Conservation (phyloP, 2,797 vertebrate species). For the Manis pentadactyla region DNA sequence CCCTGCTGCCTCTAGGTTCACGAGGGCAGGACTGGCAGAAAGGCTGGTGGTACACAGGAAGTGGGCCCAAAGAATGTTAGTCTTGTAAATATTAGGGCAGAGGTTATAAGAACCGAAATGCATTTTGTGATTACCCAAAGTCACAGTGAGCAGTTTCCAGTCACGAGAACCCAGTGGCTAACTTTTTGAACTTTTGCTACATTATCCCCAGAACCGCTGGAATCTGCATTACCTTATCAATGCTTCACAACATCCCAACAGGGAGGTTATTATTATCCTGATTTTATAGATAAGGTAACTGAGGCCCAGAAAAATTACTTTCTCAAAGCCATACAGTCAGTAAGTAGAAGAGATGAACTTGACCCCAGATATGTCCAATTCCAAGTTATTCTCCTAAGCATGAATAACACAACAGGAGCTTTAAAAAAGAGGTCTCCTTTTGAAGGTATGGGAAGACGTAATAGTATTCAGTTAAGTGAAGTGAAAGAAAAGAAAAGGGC, state of each 20-base stretch:
- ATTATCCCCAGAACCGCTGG: neutral
- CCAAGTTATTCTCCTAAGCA: neutral
- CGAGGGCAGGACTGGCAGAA: neutral
- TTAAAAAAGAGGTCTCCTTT: neutral
- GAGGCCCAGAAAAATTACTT: conserved; percentile 16
- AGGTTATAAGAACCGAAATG: conserved; percentile 29
- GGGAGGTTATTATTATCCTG: neutral
- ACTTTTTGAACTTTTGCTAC: neutral
- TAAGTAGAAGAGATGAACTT: neutral
- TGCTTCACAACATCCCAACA: neutral
- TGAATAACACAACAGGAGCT: neutral
- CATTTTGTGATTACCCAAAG: conserved; percentile 3
- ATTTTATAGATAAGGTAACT: neutral
- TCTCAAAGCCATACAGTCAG: neutral
- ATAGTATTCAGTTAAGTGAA: neutral
- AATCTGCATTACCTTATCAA: neutral
- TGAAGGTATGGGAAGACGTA: neutral
- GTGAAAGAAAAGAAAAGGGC: neutral
- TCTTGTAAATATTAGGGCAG: conserved; percentile 38
- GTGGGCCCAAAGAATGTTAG: conserved; percentile 5
- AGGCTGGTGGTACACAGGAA: neutral
- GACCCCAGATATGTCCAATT: neutral
- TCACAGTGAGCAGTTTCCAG: neutral
- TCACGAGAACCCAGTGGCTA: neutral
- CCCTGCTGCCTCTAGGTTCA: neutral